phyloP scores from a whole-genome alignment of 1,140 invertebrate species.

The Tetranychus cinnabarinus region DNA sequence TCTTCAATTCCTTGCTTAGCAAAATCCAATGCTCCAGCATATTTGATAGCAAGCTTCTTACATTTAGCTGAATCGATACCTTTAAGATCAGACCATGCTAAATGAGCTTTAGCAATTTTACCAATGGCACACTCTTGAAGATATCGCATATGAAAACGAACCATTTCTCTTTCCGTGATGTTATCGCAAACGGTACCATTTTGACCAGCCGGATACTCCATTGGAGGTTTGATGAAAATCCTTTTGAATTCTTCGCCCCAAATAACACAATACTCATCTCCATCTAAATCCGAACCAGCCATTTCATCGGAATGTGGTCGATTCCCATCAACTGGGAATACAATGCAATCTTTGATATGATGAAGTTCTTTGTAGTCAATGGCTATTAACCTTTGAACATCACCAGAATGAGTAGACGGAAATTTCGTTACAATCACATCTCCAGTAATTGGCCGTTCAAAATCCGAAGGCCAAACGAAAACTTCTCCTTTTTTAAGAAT shows the following conservation, averaged over 20 bases:
- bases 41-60: slow-evolving; percentile 14
- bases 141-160: slow-evolving; percentile 17
- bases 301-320: slow-evolving; percentile 25
- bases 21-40: slow-evolving; percentile 18
- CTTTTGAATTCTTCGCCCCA: slow-evolving; percentile 10
- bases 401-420: slow-evolving; percentile 22
- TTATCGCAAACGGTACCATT: neutral
- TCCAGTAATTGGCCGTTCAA: neutral
- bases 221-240: slow-evolving; percentile 7
- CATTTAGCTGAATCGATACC: slow-evolving; percentile 13
- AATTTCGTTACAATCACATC: slow-evolving; percentile 19
- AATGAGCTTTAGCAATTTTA: slow-evolving; percentile 15
- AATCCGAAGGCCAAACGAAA: slow-evolving; percentile 12
- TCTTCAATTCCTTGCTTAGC: slow-evolving; percentile 17
- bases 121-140: slow-evolving; percentile 18
- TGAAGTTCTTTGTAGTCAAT: slow-evolving; percentile 18
- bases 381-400: slow-evolving; percentile 21
- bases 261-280: slow-evolving; percentile 15
- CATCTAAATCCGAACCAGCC: slow-evolving; percentile 19
- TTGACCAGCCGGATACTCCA: slow-evolving; percentile 7
- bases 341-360: slow-evolving; percentile 22
- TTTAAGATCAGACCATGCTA: slow-evolving; percentile 15
- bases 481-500: slow-evolving; percentile 13
- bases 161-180: slow-evolving; percentile 12
- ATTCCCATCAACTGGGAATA: slow-evolving; percentile 21